These are phyloP conservation scores for Drosophila gaucha DNA, from an alignment of 2,888 invertebrate genomes.

Conservation along the genomic window DNA sequence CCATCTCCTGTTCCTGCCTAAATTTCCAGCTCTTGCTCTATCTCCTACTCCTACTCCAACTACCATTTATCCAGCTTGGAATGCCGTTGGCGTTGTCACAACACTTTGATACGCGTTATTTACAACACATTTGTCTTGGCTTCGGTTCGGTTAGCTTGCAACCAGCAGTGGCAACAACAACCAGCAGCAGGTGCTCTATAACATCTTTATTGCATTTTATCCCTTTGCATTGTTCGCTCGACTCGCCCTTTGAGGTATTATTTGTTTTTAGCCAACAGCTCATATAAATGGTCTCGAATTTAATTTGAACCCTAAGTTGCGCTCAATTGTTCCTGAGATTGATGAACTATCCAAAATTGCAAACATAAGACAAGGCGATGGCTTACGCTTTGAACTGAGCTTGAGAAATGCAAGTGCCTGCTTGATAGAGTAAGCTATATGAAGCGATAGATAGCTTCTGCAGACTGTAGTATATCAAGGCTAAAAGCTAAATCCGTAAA, in stretches of 20 bases:
- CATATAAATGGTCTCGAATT: constrained; percentile 28
- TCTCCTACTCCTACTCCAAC: too few species aligned
- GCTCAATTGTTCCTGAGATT: constrained; percentile 1
- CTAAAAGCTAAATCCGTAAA: too few species aligned
- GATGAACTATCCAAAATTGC: constrained; percentile 1
- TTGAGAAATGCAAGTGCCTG: not conserved
- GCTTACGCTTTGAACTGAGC: not conserved
- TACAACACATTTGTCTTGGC: constrained; percentile 75
- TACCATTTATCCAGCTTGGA: constrained; percentile 34
- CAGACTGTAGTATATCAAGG: not conserved
- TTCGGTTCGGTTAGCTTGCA: constrained; percentile 39
- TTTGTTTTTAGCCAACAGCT: constrained; percentile 20
- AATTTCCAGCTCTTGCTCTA: not conserved
- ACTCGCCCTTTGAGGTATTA: constrained; percentile 12
- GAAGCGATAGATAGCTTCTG: not conserved
- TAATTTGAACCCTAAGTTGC: constrained; percentile 1
- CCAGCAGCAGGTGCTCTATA: constrained; percentile 25
- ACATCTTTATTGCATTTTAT: constrained; percentile 39
- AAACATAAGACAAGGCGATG: not conserved
- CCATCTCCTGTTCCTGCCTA: not conserved
- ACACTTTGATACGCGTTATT: constrained; percentile 69
- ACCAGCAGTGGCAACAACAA: constrained; percentile 6
- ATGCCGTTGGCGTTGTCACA: constrained; percentile 60
- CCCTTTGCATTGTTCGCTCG: constrained; percentile 23
- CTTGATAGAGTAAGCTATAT: not conserved